These are phyloP conservation scores for Tenualosa ilisha DNA, from an alignment of 2,797 vertebrate genomes.

Conservation along the genomic window DNA sequence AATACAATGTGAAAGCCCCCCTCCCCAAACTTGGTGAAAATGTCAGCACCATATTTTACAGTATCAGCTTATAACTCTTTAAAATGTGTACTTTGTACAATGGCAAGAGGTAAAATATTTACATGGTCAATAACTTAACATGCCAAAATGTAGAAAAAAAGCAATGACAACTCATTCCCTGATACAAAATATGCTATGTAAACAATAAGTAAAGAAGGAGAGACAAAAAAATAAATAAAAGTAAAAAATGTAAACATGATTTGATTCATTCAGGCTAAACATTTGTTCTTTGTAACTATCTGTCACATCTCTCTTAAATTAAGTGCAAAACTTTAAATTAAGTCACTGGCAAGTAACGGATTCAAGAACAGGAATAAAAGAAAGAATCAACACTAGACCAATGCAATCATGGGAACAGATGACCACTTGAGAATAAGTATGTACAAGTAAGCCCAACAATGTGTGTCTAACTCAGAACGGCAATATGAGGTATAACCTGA, in stretches of 20 bases:
- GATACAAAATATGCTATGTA: conserved; percentile 51
- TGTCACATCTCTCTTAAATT: conserved; percentile 24
- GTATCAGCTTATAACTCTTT: conserved; percentile 66
- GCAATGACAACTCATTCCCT: conserved; percentile 60
- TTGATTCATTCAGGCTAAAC: conserved; percentile 34
- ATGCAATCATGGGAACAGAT: neutral
- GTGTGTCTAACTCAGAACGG: neutral
- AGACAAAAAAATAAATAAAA: conserved; percentile 36
- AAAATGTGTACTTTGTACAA: conserved; percentile 72
- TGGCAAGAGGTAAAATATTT: conserved; percentile 65
- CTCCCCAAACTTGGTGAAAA: conserved; percentile 55
- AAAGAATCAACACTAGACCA: neutral
- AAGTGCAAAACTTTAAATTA: conserved; percentile 18
- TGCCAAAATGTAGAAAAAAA: conserved; percentile 60
- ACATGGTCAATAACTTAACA: conserved; percentile 64
- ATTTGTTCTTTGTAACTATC: conserved; percentile 38
- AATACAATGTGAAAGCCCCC: conserved; percentile 59
- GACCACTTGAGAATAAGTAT: conserved; percentile 24
- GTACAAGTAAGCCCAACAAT: neutral
- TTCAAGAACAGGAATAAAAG: neutral
- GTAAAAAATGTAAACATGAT: conserved; percentile 56
- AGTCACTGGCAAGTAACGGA: conserved; percentile 16
- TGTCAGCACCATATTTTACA: conserved; percentile 77
- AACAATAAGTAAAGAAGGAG: conserved; percentile 51
- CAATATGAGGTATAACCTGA: conserved; percentile 18